phyloP scores from a whole-genome alignment of 2,797 vertebrate species.

The Sitta carolinensis region DNA sequence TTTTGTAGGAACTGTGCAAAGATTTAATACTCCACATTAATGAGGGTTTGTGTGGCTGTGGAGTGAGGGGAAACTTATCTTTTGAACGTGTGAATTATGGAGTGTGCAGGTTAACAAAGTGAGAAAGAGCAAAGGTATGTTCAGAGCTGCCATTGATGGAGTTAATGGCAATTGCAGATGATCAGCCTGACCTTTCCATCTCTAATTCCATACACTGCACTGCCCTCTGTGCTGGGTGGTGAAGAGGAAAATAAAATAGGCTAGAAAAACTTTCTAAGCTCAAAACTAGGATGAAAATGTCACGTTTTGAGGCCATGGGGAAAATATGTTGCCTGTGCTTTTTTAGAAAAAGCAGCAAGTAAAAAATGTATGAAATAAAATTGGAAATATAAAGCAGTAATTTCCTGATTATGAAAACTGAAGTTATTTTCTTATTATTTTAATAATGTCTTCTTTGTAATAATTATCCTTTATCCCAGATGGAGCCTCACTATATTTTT shows the following conservation, averaged over 20 bases:
- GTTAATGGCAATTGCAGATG: background rate
- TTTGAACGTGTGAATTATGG: background rate
- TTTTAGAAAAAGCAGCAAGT: background rate
- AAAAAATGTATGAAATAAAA: background rate
- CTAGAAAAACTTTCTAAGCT: constrained; percentile 16
- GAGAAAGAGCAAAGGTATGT: constrained; percentile 27
- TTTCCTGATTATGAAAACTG: background rate
- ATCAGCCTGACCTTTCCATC: constrained; percentile 6
- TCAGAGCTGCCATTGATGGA: background rate
- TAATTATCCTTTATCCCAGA: background rate
- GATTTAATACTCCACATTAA: background rate
- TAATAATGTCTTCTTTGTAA: background rate
- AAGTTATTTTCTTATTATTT: background rate
- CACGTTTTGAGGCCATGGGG: background rate
- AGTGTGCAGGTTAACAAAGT: background rate
- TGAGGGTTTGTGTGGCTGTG: background rate
- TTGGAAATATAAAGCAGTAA: background rate
- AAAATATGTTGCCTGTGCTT: accelerated
- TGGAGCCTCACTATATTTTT: background rate
- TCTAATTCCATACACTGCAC: background rate
- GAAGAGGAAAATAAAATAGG: constrained; percentile 24
- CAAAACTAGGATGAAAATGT: constrained; percentile 11
- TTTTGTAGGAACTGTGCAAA: constrained; percentile 10
- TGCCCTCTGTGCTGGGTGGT: background rate
- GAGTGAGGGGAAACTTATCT: constrained; percentile 14